phyloP scores from a whole-genome alignment of 1,140 invertebrate species.

The Zaprionus kolodkinae region DNA sequence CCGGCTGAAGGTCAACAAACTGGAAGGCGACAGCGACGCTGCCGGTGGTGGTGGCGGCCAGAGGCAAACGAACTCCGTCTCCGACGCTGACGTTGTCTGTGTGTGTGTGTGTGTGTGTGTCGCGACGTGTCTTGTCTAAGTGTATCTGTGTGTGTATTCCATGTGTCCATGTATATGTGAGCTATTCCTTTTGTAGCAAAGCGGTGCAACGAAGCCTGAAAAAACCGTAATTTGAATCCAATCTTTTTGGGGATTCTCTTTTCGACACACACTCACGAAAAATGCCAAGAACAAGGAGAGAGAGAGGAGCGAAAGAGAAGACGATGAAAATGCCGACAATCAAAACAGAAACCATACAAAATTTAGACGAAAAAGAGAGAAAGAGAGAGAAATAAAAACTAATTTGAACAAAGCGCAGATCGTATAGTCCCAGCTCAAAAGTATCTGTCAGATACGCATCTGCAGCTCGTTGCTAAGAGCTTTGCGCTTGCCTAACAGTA shows the following conservation, averaged over 20 bases:
- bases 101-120: no score
- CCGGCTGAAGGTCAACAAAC: constrained; percentile 78
- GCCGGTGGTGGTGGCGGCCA: constrained; percentile 45
- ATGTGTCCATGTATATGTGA: constrained; percentile 23
- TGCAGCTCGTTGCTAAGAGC: neutral
- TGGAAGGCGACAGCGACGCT: constrained; percentile 61
- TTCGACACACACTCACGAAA: constrained; percentile 23
- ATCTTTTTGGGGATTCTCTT: constrained; percentile 69
- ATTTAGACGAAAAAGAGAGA: constrained; percentile 59
- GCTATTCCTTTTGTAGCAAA: constrained; percentile 51
- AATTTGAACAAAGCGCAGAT: neutral
- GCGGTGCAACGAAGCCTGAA: constrained; percentile 68
- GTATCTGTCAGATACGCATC: constrained; percentile 2
- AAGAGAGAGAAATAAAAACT: constrained; percentile 34
- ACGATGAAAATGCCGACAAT: constrained; percentile 60
- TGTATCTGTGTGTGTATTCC: neutral
- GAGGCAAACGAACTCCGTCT: constrained; percentile 65
- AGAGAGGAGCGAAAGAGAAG: neutral
- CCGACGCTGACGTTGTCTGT: constrained; percentile 4
- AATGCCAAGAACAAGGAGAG: constrained; percentile 23
- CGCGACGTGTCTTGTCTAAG: neutral
- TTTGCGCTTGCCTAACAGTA: neutral
- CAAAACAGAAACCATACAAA: constrained; percentile 77
- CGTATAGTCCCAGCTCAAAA: constrained; percentile 8
- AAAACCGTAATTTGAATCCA: constrained; percentile 81